phyloP scores from a whole-genome alignment of 2,113 vertebrate species.

The Terrapene triunguis region DNA sequence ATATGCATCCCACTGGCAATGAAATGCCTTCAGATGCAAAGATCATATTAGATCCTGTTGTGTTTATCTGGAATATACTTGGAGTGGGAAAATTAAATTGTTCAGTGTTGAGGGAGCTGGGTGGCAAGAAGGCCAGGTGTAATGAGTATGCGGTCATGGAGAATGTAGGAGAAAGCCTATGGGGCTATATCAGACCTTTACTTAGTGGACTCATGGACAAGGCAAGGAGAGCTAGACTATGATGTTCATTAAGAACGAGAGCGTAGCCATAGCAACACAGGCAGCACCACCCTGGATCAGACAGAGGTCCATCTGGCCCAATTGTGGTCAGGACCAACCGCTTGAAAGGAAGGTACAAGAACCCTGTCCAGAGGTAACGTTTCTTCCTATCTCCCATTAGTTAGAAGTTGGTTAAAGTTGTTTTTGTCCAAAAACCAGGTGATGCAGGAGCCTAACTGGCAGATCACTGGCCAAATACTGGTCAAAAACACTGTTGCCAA shows the following conservation, averaged over 20 bases:
- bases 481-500: background rate
- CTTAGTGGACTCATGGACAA: background rate
- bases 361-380: background rate
- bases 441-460: background rate
- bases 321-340: background rate
- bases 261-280: background rate
- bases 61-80: background rate
- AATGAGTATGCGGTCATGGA: background rate
- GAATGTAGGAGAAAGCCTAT: background rate
- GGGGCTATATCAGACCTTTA: background rate
- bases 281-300: background rate
- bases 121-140: background rate
- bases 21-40: background rate
- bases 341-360: background rate
- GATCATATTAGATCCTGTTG: background rate
- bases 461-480: background rate
- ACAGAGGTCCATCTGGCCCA: background rate
- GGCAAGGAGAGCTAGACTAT: background rate
- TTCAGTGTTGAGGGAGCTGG: background rate
- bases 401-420: background rate
- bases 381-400: background rate
- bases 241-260: background rate
- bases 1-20: background rate
- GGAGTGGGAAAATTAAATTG: accelerated
- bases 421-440: background rate